Base-by-base conservation (phyloP, 2,797 vertebrate species). In the Chloroceryle amazona region DNA sequence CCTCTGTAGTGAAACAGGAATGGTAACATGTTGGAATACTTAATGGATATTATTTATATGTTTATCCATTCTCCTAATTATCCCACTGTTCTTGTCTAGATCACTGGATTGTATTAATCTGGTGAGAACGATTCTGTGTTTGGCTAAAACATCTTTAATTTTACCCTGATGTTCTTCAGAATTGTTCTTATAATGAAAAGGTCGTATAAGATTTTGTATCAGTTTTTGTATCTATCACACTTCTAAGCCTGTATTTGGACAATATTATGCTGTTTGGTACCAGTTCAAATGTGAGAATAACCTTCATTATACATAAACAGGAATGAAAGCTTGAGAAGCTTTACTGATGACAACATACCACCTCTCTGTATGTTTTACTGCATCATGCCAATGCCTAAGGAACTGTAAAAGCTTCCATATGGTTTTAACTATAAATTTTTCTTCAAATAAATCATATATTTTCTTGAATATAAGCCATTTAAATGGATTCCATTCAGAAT, bases 381-480 rank as follows among this genome's bases (percentile, higher is more conserved):
- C 6, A 47, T 75, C 33, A 22, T 73, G n/a, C 10, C 51, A 84
- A 18, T 41, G 37, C n/a, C 86, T 84, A 75, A 92, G 71, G 42
- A 92, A 67, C 8, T 75, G 18, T 55, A 84, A 90, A 89, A 83
- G 3, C 89, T 92, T 78, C 83, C 92, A 89, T 82, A 81, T 90
- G 70, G 54, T 84, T 93, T 90, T 89, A 94, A 89, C 63, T 80
- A 86, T 28, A 83, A 51, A 62, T 70, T 80, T 6, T 73, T 81
- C 73, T 82, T 92, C 41, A 90, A 88, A 81, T 37, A 37, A 1
- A 58, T 66, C 16, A 75, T 81, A 52, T 70, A 57, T 94, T 92
- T 94, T 90, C 61, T 92, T 95, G 78, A 85, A 31, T 70, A 41
- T 49, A 66, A 73, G 25, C 39, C 86, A 90, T 82, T 92, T 75